phyloP scores from a whole-genome alignment of 2,888 invertebrate species.

The Drosophila fungiperda region DNA sequence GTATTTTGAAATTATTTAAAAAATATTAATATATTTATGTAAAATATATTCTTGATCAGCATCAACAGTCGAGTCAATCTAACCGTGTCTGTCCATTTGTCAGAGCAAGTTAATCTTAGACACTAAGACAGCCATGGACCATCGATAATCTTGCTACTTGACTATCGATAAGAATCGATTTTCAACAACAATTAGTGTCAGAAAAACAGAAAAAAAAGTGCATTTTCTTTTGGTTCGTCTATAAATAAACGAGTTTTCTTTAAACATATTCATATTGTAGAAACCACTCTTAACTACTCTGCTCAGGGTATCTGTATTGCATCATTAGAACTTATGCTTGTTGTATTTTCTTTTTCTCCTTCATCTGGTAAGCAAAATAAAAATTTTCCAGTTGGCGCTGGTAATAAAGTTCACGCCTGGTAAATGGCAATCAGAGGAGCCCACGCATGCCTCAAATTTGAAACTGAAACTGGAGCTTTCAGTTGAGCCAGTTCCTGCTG shows the following conservation, averaged over 20 bases:
- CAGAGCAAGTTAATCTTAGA: background rate
- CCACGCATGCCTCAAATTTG: background rate
- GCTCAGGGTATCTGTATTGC: background rate
- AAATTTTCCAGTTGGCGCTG: background rate
- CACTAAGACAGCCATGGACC: accelerated
- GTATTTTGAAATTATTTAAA: background rate
- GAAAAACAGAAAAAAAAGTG: background rate
- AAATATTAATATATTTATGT: too few species aligned
- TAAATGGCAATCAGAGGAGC: background rate
- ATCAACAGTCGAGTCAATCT: background rate
- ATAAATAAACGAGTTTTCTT: background rate
- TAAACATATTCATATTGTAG: background rate
- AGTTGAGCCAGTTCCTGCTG: background rate
- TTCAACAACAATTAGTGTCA: background rate
- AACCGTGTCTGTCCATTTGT: background rate
- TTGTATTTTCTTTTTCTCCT: background rate
- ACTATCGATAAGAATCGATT: background rate
- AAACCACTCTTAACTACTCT: background rate
- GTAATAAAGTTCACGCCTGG: background rate
- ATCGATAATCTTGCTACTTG: background rate
- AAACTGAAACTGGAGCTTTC: conserved; percentile 1
- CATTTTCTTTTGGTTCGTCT: background rate
- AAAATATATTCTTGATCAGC: background rate
- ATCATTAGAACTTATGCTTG: background rate
- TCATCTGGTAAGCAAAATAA: background rate